A percentile compares a stretch with the other conserved stretches of the same genome.
phyloP scores from a whole-genome alignment of 2,888 invertebrate genomes.

The Stenichneumon culpator region DNA sequence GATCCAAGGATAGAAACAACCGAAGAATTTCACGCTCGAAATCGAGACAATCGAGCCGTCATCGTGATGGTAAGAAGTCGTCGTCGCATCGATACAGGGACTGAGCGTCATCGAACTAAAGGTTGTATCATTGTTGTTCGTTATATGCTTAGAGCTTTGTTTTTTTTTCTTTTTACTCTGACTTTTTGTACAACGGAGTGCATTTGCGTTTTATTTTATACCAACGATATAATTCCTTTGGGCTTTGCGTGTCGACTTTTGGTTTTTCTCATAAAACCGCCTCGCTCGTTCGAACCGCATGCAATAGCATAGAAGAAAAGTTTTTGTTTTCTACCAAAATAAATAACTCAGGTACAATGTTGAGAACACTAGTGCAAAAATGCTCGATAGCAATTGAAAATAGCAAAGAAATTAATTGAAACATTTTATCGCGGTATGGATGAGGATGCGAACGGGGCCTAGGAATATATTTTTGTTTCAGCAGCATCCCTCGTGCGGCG shows the following conservation, averaged over 20 bases:
- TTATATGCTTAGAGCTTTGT: constrained; percentile 42
- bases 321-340: background rate
- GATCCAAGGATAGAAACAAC: constrained; percentile 76
- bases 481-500: constrained; percentile 68
- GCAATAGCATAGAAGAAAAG: background rate
- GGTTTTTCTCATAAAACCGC: background rate
- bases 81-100: constrained; percentile 83
- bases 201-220: background rate
- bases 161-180: constrained; percentile 15
- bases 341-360: background rate
- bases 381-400: background rate
- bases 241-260: too few relatives aligned
- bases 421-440: constrained; percentile 13
- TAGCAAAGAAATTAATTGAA: background rate
- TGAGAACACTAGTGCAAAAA: background rate
- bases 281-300: background rate
- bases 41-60: constrained; percentile 76
- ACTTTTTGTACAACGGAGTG: too few relatives aligned
- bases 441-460: constrained; percentile 71
- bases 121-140: constrained; percentile 72
- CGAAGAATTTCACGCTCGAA: constrained; percentile 76
- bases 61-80: constrained; percentile 84
- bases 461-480: constrained; percentile 78
- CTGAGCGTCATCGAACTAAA: constrained; percentile 75
- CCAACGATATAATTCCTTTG: too few relatives aligned